Conservation (phyloP, 2,888 invertebrate species). For the Pachycephus smyrnensis region DNA sequence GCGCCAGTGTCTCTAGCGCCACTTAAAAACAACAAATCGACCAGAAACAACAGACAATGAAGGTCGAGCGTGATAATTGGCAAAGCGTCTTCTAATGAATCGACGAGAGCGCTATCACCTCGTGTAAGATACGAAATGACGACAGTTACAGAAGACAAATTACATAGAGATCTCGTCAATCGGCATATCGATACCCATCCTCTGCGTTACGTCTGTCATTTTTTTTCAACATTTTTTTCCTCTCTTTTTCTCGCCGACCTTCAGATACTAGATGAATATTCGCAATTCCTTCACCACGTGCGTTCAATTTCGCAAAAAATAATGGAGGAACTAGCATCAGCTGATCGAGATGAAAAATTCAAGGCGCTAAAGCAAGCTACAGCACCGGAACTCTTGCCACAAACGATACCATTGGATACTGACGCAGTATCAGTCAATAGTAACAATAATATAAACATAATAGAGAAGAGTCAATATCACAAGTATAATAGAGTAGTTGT, state of each 20-base stretch:
- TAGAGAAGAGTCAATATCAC: background rate
- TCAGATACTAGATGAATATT: background rate
- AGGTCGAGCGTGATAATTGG: slow-evolving; percentile 1
- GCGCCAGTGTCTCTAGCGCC: background rate
- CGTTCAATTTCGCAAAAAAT: background rate
- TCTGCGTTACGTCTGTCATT: too few species aligned
- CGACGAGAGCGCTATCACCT: background rate
- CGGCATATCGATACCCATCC: background rate
- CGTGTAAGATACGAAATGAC: background rate
- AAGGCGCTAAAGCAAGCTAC: background rate
- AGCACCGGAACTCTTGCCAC: background rate
- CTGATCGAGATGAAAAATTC: background rate
- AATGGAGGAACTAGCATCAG: too few species aligned
- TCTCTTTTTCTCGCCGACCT: background rate
- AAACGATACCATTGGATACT: background rate
- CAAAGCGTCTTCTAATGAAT: background rate
- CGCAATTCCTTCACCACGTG: background rate
- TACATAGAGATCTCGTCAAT: background rate
- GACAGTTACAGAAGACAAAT: background rate
- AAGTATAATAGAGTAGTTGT: background rate
- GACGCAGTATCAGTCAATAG: background rate
- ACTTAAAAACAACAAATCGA: slow-evolving; percentile 25
- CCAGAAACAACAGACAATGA: slow-evolving; percentile 21
- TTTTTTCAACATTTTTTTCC: background rate
- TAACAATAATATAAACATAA: background rate